phyloP scores from a whole-genome alignment of 2,888 invertebrate genomes.

The Cryptocephalus moraei region DNA sequence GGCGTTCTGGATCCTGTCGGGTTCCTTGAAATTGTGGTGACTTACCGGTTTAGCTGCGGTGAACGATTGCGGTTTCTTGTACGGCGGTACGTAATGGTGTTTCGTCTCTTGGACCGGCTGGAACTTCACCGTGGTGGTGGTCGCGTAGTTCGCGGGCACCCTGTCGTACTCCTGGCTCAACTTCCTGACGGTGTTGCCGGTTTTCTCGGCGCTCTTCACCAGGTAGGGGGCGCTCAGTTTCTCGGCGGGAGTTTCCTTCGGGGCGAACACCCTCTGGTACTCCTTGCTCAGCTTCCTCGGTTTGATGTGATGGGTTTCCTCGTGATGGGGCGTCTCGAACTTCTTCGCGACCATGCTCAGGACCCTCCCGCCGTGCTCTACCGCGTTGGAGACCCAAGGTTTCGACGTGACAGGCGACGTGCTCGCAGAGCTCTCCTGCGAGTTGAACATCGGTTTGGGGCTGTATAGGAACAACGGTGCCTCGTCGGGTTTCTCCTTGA shows the following conservation, averaged over 20 bases:
- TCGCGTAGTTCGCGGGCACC: conserved; percentile 11
- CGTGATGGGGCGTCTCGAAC: conserved; percentile 39
- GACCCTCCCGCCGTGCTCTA: conserved; percentile 39
- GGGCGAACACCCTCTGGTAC: conserved; percentile 19
- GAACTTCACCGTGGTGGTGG: conserved; percentile 17
- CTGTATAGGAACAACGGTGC: conserved; percentile 32
- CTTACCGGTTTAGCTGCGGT: too few relatives aligned
- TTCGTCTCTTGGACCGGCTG: conserved; percentile 1
- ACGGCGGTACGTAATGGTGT: conserved; percentile 1
- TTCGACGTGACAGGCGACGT: conserved; percentile 22
- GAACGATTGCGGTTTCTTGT: not conserved
- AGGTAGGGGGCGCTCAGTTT: conserved; percentile 27
- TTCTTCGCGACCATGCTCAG: conserved; percentile 45
- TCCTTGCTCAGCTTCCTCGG: conserved; percentile 28
- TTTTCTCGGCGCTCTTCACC: conserved; percentile 21
- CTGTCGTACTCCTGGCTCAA: conserved; percentile 33
- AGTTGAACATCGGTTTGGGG: conserved; percentile 29
- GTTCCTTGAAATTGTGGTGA: too few relatives aligned
- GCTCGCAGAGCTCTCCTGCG: conserved; percentile 11
- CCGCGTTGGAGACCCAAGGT: conserved; percentile 42
- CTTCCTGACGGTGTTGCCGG: conserved; percentile 29
- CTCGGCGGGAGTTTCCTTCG: conserved; percentile 17
- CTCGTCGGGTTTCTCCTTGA: conserved; percentile 13
- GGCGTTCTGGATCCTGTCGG: not conserved
- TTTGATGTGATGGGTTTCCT: conserved; percentile 16